These are phyloP conservation scores for Nibea albiflora DNA, from an alignment of 2,113 vertebrate genomes.

Conservation along the genomic window DNA sequence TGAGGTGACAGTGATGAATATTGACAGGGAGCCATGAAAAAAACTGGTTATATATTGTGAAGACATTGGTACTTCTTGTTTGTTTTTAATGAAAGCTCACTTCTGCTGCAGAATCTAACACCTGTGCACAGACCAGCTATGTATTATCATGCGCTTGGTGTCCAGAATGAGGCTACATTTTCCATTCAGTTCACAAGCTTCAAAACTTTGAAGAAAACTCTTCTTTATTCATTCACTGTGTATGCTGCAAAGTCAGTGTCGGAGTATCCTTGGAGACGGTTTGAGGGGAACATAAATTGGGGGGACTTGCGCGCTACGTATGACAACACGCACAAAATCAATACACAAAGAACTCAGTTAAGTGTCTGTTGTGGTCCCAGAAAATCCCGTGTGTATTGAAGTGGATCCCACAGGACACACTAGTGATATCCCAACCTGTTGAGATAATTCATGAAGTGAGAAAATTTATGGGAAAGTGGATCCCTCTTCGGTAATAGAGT, in stretches of 20 bases:
- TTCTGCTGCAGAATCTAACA: background rate
- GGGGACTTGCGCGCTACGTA: conserved; percentile 29
- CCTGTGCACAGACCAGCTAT: conserved; percentile 11
- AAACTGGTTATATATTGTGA: background rate
- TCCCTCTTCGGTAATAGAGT: conserved; percentile 37
- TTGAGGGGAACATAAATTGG: conserved; percentile 33
- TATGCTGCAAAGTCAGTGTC: conserved; percentile 53
- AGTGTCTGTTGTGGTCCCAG: conserved; percentile 17
- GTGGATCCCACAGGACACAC: conserved; percentile 21
- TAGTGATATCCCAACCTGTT: conserved; percentile 21
- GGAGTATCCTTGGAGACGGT: conserved; percentile 40
- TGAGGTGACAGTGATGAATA: background rate
- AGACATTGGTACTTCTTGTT: background rate
- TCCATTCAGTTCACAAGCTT: conserved; percentile 49
- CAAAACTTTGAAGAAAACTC: conserved; percentile 51
- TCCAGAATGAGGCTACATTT: conserved; percentile 28
- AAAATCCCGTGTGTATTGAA: conserved; percentile 26
- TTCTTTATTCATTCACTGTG: conserved; percentile 47
- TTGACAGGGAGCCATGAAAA: background rate
- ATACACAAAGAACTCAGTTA: conserved; percentile 38
- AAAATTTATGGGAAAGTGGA: conserved; percentile 67
- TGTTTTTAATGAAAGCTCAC: background rate
- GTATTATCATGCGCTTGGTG: background rate
- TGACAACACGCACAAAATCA: conserved; percentile 45
- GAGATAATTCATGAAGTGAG: conserved; percentile 60